phyloP scores from a whole-genome alignment of 2,113 vertebrate species.

The Eonycteris spelaea region DNA sequence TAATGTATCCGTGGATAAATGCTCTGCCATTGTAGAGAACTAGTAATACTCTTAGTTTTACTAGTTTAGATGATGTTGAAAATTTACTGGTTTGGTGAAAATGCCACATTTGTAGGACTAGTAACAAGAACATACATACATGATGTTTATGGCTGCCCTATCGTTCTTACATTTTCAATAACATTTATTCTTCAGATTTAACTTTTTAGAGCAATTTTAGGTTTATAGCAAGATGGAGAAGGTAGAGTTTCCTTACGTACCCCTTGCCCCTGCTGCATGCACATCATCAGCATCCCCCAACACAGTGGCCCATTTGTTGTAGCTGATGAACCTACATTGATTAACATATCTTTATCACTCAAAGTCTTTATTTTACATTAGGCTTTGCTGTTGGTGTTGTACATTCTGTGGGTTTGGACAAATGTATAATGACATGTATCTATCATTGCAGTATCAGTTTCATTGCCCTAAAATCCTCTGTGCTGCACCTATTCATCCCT shows the following conservation, averaged over 20 bases:
- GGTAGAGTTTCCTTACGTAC: background rate
- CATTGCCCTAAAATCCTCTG: background rate
- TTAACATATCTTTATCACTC: background rate
- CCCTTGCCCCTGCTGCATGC: background rate
- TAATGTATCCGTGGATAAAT: background rate
- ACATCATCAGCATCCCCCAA: background rate
- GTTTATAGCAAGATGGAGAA: background rate
- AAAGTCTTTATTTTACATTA: background rate
- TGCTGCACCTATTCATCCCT: background rate
- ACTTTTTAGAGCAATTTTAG: background rate
- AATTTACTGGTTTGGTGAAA: background rate
- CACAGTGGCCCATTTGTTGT: background rate
- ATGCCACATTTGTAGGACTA: background rate
- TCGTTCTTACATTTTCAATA: background rate
- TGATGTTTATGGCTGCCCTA: background rate
- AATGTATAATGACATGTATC: background rate
- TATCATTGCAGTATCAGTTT: background rate
- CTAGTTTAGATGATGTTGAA: background rate
- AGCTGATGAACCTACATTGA: background rate
- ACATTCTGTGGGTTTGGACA: background rate
- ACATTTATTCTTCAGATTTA: background rate
- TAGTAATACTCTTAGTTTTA: background rate
- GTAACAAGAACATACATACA: background rate
- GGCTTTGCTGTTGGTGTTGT: background rate
- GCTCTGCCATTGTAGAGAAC: background rate